These are phyloP conservation scores for Gambusia affinis DNA, from an alignment of 2,113 vertebrate species.

Conservation along the genomic window DNA sequence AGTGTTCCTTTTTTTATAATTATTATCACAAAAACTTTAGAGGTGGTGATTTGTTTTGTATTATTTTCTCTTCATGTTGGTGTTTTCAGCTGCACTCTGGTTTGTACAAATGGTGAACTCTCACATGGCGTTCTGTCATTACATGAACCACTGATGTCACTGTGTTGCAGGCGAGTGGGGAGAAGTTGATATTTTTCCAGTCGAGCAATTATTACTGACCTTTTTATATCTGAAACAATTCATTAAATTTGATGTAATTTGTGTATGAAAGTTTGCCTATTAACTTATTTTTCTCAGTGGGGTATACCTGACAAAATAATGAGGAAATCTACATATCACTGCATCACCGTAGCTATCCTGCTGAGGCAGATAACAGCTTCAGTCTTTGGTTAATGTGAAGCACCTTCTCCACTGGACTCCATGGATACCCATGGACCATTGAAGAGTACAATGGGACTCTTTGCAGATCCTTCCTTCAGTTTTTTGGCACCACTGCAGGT, in stretches of 20 bases:
- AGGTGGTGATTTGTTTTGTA: conserved; percentile 48
- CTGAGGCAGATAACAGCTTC: neutral
- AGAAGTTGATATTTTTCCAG: conserved; percentile 58
- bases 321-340: conserved; percentile 35
- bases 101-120: conserved; percentile 42
- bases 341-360: conserved; percentile 34
- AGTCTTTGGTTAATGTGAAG: neutral
- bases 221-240: conserved; percentile 76
- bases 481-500: too few species aligned
- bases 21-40: conserved; percentile 66
- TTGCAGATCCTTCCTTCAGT: too few species aligned
- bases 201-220: conserved; percentile 68
- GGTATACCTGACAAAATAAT: conserved; percentile 60
- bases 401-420: too few species aligned
- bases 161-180: conserved; percentile 26
- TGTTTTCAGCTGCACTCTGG: conserved; percentile 42
- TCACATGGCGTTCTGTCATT: conserved; percentile 31
- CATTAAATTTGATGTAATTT: conserved; percentile 75
- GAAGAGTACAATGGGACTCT: too few species aligned
- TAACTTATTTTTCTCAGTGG: conserved; percentile 75
- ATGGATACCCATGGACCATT: too few species aligned
- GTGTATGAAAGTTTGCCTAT: conserved; percentile 73
- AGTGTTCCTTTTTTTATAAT: conserved; percentile 69
- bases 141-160: conserved; percentile 44
- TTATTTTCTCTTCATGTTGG: conserved; percentile 35